A percentile compares a stretch with the other conserved stretches of the same genome.
Conservation (phyloP, 64 coral and sea anemone species). For the Montipora efflorescens region DNA sequence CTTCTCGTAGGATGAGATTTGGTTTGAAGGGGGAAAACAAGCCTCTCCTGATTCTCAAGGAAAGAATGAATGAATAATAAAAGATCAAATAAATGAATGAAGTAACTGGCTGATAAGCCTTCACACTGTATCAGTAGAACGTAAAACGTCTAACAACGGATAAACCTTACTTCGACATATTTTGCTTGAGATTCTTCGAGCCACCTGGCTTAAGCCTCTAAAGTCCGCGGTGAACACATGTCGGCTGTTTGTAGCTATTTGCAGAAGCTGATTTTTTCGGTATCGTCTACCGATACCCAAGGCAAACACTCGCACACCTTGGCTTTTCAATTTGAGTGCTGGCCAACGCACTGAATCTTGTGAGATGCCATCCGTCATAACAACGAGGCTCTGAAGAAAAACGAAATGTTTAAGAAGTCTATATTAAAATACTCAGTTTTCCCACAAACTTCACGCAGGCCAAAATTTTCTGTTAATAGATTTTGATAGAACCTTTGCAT, state of each 20-base stretch:
- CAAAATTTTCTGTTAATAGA: too few relatives aligned
- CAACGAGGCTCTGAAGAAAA: constrained; percentile 19
- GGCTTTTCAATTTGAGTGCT: constrained; percentile 20
- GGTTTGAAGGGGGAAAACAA: background rate
- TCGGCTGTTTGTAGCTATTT: constrained; percentile 66
- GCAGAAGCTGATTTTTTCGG: constrained; percentile 48
- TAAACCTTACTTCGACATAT: constrained; percentile 58
- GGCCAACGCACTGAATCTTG: constrained; percentile 53
- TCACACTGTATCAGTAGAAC: background rate
- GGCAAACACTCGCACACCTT: constrained; percentile 53
- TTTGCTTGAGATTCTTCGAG: constrained; percentile 66
- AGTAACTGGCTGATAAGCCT: background rate
- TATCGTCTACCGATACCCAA: constrained; percentile 77
- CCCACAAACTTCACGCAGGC: too few relatives aligned
- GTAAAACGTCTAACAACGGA: too few relatives aligned
- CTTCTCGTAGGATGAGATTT: background rate
- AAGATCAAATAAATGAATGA: background rate
- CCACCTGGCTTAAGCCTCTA: constrained; percentile 27
- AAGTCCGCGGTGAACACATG: constrained; percentile 79
- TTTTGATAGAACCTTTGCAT: too few relatives aligned
- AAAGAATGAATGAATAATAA: too few relatives aligned
- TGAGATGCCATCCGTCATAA: constrained; percentile 74
- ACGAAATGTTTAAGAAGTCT: background rate
- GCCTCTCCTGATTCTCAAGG: background rate
- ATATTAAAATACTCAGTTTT: too few relatives aligned